Conservation (phyloP, 2,797 vertebrate genomes). For the Lutjanus argentimaculatus region DNA sequence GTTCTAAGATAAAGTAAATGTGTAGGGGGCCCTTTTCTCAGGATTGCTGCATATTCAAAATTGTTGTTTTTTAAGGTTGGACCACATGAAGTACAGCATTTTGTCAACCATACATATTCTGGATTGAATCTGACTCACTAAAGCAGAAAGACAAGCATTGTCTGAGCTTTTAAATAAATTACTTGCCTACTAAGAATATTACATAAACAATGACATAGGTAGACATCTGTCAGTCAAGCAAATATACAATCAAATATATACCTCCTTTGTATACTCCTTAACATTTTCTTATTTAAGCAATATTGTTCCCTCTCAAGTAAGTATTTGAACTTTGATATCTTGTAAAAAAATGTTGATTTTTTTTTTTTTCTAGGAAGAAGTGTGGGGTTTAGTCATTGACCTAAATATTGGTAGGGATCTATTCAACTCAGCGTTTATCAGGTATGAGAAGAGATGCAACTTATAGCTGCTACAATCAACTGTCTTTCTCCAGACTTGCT, state of each 20-base stretch:
- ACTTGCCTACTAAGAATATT: not conserved
- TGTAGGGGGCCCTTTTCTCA: not conserved
- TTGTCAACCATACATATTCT: not conserved
- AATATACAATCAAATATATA: not conserved
- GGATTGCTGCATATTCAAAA: not conserved
- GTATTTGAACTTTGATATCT: not conserved
- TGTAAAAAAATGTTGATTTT: not conserved
- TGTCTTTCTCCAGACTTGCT: no score
- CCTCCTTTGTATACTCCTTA: not conserved
- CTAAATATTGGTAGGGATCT: not conserved
- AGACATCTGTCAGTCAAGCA: not conserved
- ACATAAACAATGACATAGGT: not conserved
- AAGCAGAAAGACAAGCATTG: not conserved
- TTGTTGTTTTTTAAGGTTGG: not conserved
- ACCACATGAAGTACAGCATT: not conserved
- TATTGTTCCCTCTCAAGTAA: no score
- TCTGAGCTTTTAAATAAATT: not conserved
- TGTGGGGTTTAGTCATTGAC: not conserved
- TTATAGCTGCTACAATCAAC: not conserved
- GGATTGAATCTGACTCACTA: not conserved
- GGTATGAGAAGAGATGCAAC: not conserved
- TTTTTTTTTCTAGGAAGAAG: not conserved
- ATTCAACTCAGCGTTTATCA: not conserved
- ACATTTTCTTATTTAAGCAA: not conserved
- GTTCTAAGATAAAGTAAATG: not conserved